Evolutionary conservation across 2,113 vertebrate genomes (phyloP).

Genomic region (Heliornis fulica): DNA sequence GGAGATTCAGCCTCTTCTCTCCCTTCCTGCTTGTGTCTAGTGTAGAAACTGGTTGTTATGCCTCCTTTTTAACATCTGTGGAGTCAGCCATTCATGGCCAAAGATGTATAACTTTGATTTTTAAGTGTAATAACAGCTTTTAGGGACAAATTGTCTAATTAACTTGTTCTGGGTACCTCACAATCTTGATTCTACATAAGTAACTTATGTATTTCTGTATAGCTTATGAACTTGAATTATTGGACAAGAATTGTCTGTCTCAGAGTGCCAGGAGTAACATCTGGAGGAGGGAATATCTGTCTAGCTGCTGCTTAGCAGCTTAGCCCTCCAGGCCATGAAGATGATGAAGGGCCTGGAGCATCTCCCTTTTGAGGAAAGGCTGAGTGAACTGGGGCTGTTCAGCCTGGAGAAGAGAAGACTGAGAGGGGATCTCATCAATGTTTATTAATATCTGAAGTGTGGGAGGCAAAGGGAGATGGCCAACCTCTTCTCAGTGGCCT

Average conservation of each 20-base stretch:
- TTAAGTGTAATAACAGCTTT: not conserved
- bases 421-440: no score
- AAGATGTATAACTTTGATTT: not conserved
- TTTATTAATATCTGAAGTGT: no score
- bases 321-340: no score
- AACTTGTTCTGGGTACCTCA: not conserved
- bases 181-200: not conserved
- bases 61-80: not conserved
- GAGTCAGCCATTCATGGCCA: not conserved
- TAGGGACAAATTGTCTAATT: not conserved
- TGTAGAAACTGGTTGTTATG: not conserved
- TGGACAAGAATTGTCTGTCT: not conserved
- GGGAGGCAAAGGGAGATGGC: no score
- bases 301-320: not conserved
- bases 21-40: not conserved
- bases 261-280: not conserved
- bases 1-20: not conserved
- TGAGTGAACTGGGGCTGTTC: no score
- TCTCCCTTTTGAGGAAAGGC: no score
- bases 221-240: not conserved
- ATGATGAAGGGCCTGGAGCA: no score
- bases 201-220: not conserved
- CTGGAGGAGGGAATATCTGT: not conserved
- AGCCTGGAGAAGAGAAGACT: no score
- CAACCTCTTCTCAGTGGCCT: no score